Evolutionary conservation across 2,797 vertebrate species (phyloP).

Genomic region (Lagocephalus sceleratus): DNA sequence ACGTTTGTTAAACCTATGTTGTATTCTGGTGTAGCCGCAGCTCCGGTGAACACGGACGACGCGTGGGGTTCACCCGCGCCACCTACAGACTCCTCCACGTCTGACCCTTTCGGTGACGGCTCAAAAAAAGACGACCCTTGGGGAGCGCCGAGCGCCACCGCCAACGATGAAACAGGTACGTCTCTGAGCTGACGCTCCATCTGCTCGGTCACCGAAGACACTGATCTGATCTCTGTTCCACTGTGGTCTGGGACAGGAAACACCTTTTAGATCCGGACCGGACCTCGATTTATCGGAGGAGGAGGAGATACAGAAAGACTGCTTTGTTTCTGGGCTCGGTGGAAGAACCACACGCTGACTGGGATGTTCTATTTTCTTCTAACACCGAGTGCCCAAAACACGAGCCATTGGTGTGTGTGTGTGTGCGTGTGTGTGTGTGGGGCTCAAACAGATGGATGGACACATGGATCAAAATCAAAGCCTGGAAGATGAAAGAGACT

Average conservation of each 20-base stretch:
- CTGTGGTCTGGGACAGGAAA: slow-evolving; percentile 69
- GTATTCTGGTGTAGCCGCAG: slow-evolving; percentile 37
- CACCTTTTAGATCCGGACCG: slow-evolving; percentile 70
- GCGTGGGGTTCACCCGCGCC: slow-evolving; percentile 69
- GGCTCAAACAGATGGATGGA: slow-evolving; percentile 27
- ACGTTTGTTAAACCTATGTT: neutral
- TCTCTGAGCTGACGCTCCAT: neutral
- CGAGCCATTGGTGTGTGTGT: slow-evolving; percentile 51
- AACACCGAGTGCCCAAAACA: slow-evolving; percentile 70
- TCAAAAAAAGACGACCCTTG: slow-evolving; percentile 77
- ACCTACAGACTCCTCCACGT: slow-evolving; percentile 50
- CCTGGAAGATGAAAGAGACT: slow-evolving; percentile 14
- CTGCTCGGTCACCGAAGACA: too few relatives aligned
- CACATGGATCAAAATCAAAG: slow-evolving; percentile 17
- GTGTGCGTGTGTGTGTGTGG: slow-evolving; percentile 22
- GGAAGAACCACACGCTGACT: slow-evolving; percentile 85
- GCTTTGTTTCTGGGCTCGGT: slow-evolving; percentile 84
- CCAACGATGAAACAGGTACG: slow-evolving; percentile 52
- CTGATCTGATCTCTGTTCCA: slow-evolving; percentile 49
- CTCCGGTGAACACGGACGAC: slow-evolving; percentile 54
- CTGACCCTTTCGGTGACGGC: slow-evolving; percentile 83
- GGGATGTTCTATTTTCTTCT: slow-evolving; percentile 83
- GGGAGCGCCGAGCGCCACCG: slow-evolving; percentile 56
- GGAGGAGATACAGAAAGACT: slow-evolving; percentile 68
- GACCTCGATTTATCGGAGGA: slow-evolving; percentile 65